Evolutionary conservation across 2,113 vertebrate species (phyloP), one percentile per base, ranked within the genome.

Genomic region (Panthera leo): DNA sequence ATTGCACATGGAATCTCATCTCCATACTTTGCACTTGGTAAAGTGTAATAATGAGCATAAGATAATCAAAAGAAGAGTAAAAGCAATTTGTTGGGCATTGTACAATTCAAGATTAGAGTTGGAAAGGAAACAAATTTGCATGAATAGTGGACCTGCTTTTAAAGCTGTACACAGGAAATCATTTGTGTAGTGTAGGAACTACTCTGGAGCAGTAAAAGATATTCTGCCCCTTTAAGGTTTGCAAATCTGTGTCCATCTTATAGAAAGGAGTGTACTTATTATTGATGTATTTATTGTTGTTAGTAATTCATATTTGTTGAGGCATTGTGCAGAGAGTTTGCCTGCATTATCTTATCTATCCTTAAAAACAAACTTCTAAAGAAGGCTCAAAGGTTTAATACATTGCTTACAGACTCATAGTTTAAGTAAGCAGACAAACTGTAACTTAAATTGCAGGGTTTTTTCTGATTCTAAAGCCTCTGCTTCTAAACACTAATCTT

Each of bases 1-100:
- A 99, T 99, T 99, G 98, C 97, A 96, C 93, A 34, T 97, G 98
- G 98, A 99, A 98, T 98, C 98, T 98, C 98, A 98, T 98, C 98
- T 99, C 97, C 98, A 98, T 99, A 98, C 95, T 94, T 98, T 98
- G 98, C 98, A 98, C 84, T 88, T 98, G 96, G 97, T 98, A 98
- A 98, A 98, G 89, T 98, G 94, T 97, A 99, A 97, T 99, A 99
- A 99, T 97, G 98, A 99, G 97, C 94, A 93, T 96, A 96, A 98
- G 97, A 98, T 98, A 98, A 99, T 98, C 96, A 98, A 97, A 98
- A 97, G 97, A 97, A 97, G 94, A 94, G 89, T 71, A 98, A 98
- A 98, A 98, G 96, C 95, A 98, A 98, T 99, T 98, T 99, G 96
- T 98, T 98, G 97, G 90, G 94, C 98, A 98, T 98, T 97, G 96